phyloP scores from a whole-genome alignment of 2,797 vertebrate species.

The Helicolenus hilgendorfi region DNA sequence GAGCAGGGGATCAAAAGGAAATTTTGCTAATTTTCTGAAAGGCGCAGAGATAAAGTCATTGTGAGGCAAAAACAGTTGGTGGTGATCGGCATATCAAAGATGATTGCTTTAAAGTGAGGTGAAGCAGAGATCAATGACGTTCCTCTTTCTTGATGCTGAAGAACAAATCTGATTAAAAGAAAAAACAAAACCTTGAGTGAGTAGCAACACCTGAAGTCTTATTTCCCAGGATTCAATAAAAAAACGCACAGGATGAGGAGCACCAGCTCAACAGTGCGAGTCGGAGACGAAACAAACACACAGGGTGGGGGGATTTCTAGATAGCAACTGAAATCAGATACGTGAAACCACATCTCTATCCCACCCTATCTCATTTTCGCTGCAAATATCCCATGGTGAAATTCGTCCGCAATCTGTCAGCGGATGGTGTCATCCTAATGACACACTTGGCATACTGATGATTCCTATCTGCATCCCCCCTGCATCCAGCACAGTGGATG shows the following conservation, averaged over 20 bases:
- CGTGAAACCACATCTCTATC: constrained; percentile 44
- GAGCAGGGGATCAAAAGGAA: constrained; percentile 10
- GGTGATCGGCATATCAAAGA: constrained; percentile 43
- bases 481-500: constrained; percentile 47
- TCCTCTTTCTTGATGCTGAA: not conserved
- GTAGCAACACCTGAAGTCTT: constrained; percentile 11
- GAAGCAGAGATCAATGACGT: constrained; percentile 8
- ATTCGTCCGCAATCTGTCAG: constrained; percentile 67
- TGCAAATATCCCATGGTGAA: constrained; percentile 54
- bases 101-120: constrained; percentile 28
- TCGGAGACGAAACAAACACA: constrained; percentile 36
- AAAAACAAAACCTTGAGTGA: not conserved
- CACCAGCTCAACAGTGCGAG: constrained; percentile 11
- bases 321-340: constrained; percentile 61
- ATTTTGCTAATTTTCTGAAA: constrained; percentile 47
- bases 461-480: constrained; percentile 64
- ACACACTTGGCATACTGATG: constrained; percentile 83
- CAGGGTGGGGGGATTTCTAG: not conserved
- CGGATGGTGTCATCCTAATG: constrained; percentile 74
- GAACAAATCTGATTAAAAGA: constrained; percentile 18
- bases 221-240: constrained; percentile 35
- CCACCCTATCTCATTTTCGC: constrained; percentile 60
- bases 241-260: constrained; percentile 24
- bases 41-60: constrained; percentile 32
- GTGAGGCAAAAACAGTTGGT: constrained; percentile 23